Evolutionary conservation across 2,797 vertebrate species (phyloP).

Genomic region (Trachurus trachurus): DNA sequence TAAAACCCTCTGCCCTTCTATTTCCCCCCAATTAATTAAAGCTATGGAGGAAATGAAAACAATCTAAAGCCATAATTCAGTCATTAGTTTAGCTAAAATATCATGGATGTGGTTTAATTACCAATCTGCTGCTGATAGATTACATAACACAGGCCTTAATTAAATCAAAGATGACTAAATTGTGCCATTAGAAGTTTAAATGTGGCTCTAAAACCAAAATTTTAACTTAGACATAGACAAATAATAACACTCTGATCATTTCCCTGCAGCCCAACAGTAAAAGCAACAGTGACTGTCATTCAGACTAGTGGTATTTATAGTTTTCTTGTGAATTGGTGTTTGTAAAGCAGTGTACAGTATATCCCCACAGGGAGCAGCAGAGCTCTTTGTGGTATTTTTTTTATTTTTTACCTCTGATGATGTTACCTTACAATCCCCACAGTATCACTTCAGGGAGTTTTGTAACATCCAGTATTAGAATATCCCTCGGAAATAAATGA

Average conservation of each 20-base stretch:
- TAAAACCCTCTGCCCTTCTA: neutral
- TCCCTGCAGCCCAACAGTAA: neutral
- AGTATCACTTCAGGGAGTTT: constrained; percentile 56
- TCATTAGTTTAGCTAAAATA: constrained; percentile 9
- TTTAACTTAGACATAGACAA: neutral
- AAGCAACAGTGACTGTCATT: neutral
- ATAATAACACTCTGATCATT: neutral
- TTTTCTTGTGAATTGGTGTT: neutral
- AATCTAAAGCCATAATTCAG: constrained; percentile 13
- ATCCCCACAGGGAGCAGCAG: constrained; percentile 19
- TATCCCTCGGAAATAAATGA: constrained; percentile 50
- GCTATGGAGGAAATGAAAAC: neutral
- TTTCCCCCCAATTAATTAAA: constrained; percentile 10
- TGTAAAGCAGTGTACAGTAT: constrained; percentile 23
- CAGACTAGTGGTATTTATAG: neutral
- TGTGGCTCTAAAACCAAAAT: neutral
- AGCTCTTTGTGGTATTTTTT: constrained; percentile 52
- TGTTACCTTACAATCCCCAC: constrained; percentile 47
- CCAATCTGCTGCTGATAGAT: constrained; percentile 1
- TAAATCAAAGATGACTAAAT: neutral
- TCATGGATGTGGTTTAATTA: constrained; percentile 9
- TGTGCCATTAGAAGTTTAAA: neutral
- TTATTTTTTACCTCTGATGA: constrained; percentile 40
- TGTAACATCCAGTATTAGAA: constrained; percentile 48
- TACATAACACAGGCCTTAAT: neutral